A percentile compares a stretch with the other conserved stretches of the same genome.
Conservation (phyloP, 2,888 invertebrate species). For the Cryptocheilus praepositus region DNA sequence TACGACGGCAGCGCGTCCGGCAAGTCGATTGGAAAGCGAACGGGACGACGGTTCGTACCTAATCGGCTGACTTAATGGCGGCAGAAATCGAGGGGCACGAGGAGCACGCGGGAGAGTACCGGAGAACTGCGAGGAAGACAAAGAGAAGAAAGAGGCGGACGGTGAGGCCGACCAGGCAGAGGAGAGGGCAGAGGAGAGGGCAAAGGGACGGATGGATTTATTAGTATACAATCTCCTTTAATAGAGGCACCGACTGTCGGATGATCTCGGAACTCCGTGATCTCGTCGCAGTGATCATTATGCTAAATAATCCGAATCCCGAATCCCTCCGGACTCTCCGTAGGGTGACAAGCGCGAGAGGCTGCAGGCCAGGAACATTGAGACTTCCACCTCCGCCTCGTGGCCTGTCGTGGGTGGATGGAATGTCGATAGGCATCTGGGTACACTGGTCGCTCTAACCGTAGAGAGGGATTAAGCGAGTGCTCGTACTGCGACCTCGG, state of each 20-base stretch:
- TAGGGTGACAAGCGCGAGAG: constrained; percentile 15
- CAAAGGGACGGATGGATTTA: constrained; percentile 28
- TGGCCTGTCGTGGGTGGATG: constrained; percentile 49
- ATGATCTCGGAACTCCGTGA: constrained; percentile 25
- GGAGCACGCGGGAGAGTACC: not conserved
- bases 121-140: constrained; percentile 4
- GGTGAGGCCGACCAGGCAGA: not conserved
- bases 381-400: constrained; percentile 29
- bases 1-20: constrained; percentile 37
- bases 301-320: constrained; percentile 42
- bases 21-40: constrained; percentile 40
- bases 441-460: constrained; percentile 42
- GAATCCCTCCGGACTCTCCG: constrained; percentile 25
- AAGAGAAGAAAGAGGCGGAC: not conserved
- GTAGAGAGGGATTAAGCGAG: constrained; percentile 43
- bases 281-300: constrained; percentile 42
- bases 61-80: constrained; percentile 48
- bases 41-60: constrained; percentile 40
- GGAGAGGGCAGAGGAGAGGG: not conserved
- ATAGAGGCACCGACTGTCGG: constrained; percentile 41
- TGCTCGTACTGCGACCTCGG: constrained; percentile 29
- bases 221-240: constrained; percentile 52
- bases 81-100: constrained; percentile 32
- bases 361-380: too few species aligned
- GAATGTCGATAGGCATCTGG: constrained; percentile 54